A percentile compares a stretch with the other conserved stretches of the same genome.
phyloP scores from a whole-genome alignment of 1,140 invertebrate genomes.

The Phortica variegata region DNA sequence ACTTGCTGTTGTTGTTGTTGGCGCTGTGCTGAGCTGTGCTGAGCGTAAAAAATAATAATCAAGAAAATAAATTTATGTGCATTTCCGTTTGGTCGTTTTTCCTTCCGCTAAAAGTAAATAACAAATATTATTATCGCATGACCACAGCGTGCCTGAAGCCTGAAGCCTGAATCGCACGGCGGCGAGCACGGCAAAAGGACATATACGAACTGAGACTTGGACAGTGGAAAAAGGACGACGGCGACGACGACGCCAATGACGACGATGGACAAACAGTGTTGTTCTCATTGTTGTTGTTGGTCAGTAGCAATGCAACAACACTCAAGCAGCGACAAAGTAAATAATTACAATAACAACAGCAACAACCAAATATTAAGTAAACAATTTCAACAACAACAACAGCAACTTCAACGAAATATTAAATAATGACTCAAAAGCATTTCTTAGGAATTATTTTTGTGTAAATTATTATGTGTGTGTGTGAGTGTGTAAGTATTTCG shows the following conservation, averaged over 20 bases:
- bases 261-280: conserved; percentile 24
- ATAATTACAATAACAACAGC: conserved; percentile 14
- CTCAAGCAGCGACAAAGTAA: conserved; percentile 20
- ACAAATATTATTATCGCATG: conserved; percentile 57
- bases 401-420: too few relatives aligned
- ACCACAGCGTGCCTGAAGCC: conserved; percentile 26
- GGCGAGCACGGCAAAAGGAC: conserved; percentile 3
- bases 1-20: too few relatives aligned
- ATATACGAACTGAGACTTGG: too few relatives aligned
- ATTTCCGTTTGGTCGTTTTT: conserved; percentile 50
- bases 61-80: conserved; percentile 56
- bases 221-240: too few relatives aligned
- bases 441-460: conserved; percentile 32
- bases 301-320: too few relatives aligned
- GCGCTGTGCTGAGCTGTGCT: too few relatives aligned
- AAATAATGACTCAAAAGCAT: conserved; percentile 28
- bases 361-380: conserved; percentile 4
- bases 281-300: conserved; percentile 20
- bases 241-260: too few relatives aligned
- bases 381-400: conserved; percentile 19
- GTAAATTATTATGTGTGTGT: too few relatives aligned
- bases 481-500: too few relatives aligned
- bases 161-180: conserved; percentile 11
- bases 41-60: conserved; percentile 37
- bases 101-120: conserved; percentile 56